phyloP scores from a whole-genome alignment of 2,888 invertebrate genomes.

The Acanthosepion lycidas region DNA sequence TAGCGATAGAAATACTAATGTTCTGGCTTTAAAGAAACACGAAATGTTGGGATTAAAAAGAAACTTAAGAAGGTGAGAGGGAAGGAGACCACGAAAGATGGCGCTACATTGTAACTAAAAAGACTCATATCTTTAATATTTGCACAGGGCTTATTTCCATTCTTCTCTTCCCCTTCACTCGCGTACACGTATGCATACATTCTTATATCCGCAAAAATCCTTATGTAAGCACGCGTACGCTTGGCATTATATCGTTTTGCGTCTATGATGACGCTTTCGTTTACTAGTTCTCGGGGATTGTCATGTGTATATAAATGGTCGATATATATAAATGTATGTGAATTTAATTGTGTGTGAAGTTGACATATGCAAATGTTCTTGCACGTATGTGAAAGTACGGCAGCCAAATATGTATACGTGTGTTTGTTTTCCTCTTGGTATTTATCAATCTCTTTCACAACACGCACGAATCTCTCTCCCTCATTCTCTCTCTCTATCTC shows the following conservation, averaged over 20 bases:
- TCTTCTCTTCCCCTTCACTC: background rate
- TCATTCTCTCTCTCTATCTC: no score
- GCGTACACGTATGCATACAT: background rate
- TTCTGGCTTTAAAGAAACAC: background rate
- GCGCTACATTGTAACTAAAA: background rate
- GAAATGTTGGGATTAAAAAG: background rate
- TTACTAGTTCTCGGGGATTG: background rate
- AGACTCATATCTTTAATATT: background rate
- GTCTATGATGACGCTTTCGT: no score
- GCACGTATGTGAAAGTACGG: background rate
- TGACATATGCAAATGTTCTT: background rate
- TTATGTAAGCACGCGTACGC: no score
- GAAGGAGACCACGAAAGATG: background rate
- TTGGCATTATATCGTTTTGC: no score
- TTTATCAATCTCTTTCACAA: background rate
- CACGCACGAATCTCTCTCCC: no score
- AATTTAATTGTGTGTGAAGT: background rate
- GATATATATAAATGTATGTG: background rate
- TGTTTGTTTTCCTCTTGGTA: background rate
- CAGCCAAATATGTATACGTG: background rate
- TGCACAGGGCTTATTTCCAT: background rate
- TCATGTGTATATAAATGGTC: background rate
- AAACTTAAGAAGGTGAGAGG: background rate
- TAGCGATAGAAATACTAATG: background rate
- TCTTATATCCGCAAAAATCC: background rate